Evolutionary conservation across 1,140 invertebrate species (phyloP), one percentile per base, ranked within the genome.

Genomic region (Drosophila baimaii): DNA sequence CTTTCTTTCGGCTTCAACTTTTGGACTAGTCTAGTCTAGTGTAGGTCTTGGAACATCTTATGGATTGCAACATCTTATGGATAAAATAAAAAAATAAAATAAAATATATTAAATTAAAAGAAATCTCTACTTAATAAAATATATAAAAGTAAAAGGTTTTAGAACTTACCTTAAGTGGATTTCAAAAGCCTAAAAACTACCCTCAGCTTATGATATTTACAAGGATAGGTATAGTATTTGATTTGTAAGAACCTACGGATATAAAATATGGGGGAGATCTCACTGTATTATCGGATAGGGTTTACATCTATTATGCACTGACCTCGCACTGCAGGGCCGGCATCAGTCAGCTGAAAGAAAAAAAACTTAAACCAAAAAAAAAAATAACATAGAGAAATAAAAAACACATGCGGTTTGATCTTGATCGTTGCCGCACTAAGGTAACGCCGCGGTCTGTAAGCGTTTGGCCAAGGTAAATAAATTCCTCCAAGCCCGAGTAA

Each of bases 341-440:
- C 43, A 39, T 44, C 41, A 58, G 51, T 47, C 31, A 43, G 63
- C 31, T 66, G 41, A 41, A 29, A 62, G 35, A 56, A 31, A 49
- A 29, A 15, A 7, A 12, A 17, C 25, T 10, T 10, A 25, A 47
- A 25, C 12, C 43, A 25, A 47, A 47, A 9, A 19, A 5, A 31
- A 54, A 33, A 54, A 15, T 23, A 33, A 35, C 29, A n/a, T n/a
- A 10, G 4, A 52, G 8, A 35, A 54, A 35, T 19, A 33, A 52
- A 43, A 41, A 62, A 62, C 59, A 69, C 10, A 66, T 58, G 69
- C 65, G 49, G 69, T 71, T 49, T 71, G 69, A 71, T 71, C 69
- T 71, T 71, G 69, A 71, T 58, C 44, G 54, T 13, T 29, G 51
- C 25, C 51, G 51, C 47, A 43, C 39, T 70, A 56, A 56, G 41